Evolutionary conservation across 2,113 vertebrate species (phyloP), one percentile per base, ranked within the genome.

Genomic region (Machaerirhynchus nigripectus): DNA sequence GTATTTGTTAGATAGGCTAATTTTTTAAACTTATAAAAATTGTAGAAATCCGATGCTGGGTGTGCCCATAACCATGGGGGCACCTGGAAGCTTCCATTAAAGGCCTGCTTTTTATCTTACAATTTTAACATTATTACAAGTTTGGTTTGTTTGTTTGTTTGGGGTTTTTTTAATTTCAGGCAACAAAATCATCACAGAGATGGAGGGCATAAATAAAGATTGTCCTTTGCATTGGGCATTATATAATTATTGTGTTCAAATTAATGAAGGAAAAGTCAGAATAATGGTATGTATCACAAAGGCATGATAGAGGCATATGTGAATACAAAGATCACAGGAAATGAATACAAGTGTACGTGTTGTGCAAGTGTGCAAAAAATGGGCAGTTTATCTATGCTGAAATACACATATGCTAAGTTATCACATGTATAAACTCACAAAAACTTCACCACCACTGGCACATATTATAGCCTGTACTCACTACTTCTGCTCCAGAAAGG

Each of bases 11-110:
- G 26, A 42, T 17, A 57, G 26, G 16, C 1, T 42, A 57, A 50
- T 26, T 85, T 76, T 13, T 57, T 6, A 26, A 42, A 75, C 1
- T 19, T 40, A 57, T 11, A 42, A 42, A 40, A 57, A 35, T 3
- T 42, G 7, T 17, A 42, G 52, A 50, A 85, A 67, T 35, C 10
- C 0, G 0, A 2, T 26, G 5, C 6, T 0, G 0, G 13, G 2
- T 49, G 19, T 55, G 23, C 12, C 15, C 3, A 6, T n/a, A n/a
- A 56, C 59, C n/a, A 8, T 40, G 19, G 30, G 12, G 22, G 1
- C 6, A 56, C 20, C 8, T 30, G 35, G 19, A 75, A 75, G 10
- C 6, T 56, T 49, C 16, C 35, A 65, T 65, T 40, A 40, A 57
- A 75, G 3, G 24, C 26, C 3, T 46, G 22, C 1, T 20, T 35